Conservation (phyloP, 2,113 vertebrate species). For the Eretmochelys imbricata region DNA sequence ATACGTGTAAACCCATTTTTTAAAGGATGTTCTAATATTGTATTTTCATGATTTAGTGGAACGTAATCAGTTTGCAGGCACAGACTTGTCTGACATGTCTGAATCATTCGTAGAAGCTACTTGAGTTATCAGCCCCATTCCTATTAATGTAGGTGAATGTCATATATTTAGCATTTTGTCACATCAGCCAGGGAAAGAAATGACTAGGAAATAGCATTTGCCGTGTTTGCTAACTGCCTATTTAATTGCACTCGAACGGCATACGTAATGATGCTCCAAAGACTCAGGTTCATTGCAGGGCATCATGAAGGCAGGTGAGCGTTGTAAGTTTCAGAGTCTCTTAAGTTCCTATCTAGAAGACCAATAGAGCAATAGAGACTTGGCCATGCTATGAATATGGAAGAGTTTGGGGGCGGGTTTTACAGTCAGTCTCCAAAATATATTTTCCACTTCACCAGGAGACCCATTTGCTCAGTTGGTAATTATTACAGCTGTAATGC, state of each 20-base stretch:
- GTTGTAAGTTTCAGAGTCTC: neutral
- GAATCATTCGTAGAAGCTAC: neutral
- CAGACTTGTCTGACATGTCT: constrained; percentile 5
- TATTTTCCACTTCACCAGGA: neutral
- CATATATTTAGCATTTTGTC: neutral
- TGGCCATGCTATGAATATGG: neutral
- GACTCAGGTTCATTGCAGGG: rapidly evolving
- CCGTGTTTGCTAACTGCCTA: neutral
- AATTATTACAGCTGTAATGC: neutral
- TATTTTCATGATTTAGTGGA: neutral
- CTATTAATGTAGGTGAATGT: neutral
- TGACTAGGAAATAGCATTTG: neutral
- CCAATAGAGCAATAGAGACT: neutral
- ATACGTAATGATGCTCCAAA: neutral
- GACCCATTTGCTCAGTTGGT: neutral
- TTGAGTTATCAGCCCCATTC: neutral
- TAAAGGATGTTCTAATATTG: neutral
- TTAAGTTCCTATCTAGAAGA: neutral
- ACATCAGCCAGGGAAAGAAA: neutral
- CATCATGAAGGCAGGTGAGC: neutral
- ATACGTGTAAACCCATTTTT: neutral
- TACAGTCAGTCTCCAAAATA: neutral
- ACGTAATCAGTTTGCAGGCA: neutral
- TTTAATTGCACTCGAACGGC: neutral
- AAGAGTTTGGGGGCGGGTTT: neutral